phyloP scores from a whole-genome alignment of 1,140 invertebrate species.

The Chrysomallon squamiferum region DNA sequence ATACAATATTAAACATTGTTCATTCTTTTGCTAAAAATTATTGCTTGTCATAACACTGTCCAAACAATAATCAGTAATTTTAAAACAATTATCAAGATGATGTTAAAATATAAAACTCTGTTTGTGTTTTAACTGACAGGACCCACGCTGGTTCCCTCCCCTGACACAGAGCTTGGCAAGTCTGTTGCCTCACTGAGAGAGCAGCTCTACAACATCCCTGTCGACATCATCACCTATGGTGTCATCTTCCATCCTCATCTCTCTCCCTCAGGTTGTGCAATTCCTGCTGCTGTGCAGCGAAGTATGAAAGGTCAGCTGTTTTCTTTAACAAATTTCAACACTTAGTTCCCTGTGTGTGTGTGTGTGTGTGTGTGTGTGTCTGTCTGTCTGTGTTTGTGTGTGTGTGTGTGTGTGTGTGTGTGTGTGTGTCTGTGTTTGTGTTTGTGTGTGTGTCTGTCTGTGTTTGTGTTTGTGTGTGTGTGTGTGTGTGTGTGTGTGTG shows the following conservation, averaged over 20 bases:
- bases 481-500: too few species aligned
- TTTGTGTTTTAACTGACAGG: background rate
- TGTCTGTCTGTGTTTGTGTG: too few species aligned
- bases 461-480: too few species aligned
- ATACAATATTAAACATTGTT: too few species aligned
- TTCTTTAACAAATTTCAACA: background rate
- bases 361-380: background rate
- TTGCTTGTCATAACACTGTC: too few species aligned
- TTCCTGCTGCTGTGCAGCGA: slow-evolving; percentile 39
- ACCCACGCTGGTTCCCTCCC: slow-evolving; percentile 28
- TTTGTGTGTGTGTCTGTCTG: too few species aligned
- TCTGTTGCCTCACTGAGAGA: slow-evolving; percentile 25
- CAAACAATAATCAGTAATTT: too few species aligned
- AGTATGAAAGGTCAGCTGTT: slow-evolving; percentile 39
- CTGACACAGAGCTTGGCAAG: slow-evolving; percentile 26
- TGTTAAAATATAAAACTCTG: too few species aligned
- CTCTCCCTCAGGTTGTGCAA: slow-evolving; percentile 28
- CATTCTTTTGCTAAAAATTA: too few species aligned
- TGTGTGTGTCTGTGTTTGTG: too few species aligned
- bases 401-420: too few species aligned
- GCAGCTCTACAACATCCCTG: slow-evolving; percentile 30
- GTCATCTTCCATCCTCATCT: slow-evolving; percentile 44
- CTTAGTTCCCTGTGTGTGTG: background rate
- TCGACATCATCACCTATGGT: slow-evolving; percentile 46
- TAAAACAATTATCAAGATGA: too few species aligned